phyloP scores from a whole-genome alignment of 1,140 invertebrate genomes.

The Gonatopus flavifemur region DNA sequence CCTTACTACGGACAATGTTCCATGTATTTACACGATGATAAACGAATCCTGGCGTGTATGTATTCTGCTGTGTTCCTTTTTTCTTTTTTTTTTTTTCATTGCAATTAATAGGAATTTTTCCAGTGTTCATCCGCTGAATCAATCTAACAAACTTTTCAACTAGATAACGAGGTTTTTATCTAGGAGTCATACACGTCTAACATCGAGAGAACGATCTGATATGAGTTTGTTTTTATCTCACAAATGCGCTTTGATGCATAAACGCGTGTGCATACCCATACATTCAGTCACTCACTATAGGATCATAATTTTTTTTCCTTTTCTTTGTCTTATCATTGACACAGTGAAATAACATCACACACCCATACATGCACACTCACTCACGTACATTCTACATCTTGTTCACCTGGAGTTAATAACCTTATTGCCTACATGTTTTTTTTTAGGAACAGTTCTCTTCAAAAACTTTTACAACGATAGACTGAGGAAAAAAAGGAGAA shows the following conservation, averaged over 20 bases:
- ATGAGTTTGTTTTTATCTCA: conserved; percentile 48
- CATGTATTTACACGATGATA: conserved; percentile 57
- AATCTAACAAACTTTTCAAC: conserved; percentile 57
- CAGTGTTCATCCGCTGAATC: no score
- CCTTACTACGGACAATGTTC: conserved; percentile 54
- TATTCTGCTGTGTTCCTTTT: no score
- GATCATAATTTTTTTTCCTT: conserved; percentile 18
- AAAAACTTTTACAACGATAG: conserved; percentile 53
- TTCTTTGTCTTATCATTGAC: conserved; percentile 10
- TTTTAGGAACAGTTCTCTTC: conserved; percentile 59
- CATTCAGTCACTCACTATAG: no score
- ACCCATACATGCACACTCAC: background rate
- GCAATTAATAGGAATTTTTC: no score
- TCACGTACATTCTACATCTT: background rate
- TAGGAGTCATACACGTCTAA: conserved; percentile 56
- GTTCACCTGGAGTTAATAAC: conserved; percentile 25
- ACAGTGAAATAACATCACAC: no score
- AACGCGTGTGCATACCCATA: no score
- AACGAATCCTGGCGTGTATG: conserved; percentile 55
- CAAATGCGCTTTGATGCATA: no score
- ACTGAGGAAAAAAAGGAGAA: conserved; percentile 22
- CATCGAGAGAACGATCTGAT: conserved; percentile 57
- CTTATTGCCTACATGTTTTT: conserved; percentile 55
- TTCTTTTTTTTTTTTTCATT: no score
- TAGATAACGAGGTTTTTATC: conserved; percentile 58